These are phyloP conservation scores for Zeugodacus cucurbitae DNA, from an alignment of 1,140 invertebrate genomes.

Conservation along the genomic window DNA sequence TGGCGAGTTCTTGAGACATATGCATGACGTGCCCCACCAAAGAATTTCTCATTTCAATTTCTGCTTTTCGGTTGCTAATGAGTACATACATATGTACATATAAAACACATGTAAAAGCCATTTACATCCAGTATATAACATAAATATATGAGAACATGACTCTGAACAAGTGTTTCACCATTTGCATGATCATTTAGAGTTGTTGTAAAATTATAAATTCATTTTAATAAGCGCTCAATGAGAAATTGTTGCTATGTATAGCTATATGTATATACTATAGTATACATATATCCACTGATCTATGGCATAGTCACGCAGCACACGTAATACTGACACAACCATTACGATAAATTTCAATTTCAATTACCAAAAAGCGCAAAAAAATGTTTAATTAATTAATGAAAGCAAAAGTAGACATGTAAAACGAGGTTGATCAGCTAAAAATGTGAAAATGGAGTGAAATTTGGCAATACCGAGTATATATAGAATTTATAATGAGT, in stretches of 20 bases:
- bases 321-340: not conserved
- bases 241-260: not conserved
- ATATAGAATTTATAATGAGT: no score
- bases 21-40: not conserved
- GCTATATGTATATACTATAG: not conserved
- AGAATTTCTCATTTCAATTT: conserved; percentile 20
- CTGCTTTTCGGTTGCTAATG: not conserved
- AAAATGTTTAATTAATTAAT: not conserved
- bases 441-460: no score
- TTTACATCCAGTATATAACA: not conserved
- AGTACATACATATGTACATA: not conserved
- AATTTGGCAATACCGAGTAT: no score
- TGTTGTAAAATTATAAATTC: conserved; percentile 1
- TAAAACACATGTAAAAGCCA: not conserved
- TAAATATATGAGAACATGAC: not conserved
- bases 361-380: not conserved
- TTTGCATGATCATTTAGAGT: not conserved
- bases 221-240: not conserved
- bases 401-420: not conserved
- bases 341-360: not conserved
- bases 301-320: not conserved
- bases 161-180: not conserved
- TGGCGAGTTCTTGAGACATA: not conserved
- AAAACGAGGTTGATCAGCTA: not conserved
- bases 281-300: not conserved